Conservation (phyloP, 30 jellyfish, hydroid and myxozoan species). For the Hydractinia symbiolongicarpus region DNA sequence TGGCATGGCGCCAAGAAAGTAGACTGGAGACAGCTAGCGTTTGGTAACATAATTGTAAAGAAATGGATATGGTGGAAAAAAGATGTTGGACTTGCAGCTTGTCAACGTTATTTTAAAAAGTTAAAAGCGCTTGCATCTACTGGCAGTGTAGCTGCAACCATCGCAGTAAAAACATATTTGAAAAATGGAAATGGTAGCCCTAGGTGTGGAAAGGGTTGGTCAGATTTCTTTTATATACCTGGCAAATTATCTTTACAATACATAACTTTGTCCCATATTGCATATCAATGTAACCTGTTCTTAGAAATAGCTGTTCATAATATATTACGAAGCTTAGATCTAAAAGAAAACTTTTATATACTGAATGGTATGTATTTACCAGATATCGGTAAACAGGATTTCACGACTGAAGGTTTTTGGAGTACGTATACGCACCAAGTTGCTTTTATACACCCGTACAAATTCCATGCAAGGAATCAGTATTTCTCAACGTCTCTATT, state of each 20-base stretch:
- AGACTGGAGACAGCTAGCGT: constrained; percentile 71
- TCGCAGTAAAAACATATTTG: constrained; percentile 23
- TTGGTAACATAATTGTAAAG: constrained; percentile 36
- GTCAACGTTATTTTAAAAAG: constrained; percentile 43
- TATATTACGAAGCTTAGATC: constrained; percentile 49
- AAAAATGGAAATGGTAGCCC: constrained; percentile 80
- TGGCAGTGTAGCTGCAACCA: background rate
- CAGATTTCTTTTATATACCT: constrained; percentile 90
- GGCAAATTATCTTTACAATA: constrained; percentile 45
- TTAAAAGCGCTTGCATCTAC: constrained; percentile 32
- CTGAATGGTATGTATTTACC: constrained; percentile 78
- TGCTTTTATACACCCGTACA: constrained; percentile 82
- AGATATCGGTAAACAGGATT: constrained; percentile 51
- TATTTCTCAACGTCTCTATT: constrained; percentile 10
- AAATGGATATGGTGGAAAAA: constrained; percentile 92
- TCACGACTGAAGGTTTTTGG: constrained; percentile 72
- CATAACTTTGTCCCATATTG: constrained; percentile 27
- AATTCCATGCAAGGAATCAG: constrained; percentile 40
- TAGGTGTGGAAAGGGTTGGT: constrained; percentile 98
- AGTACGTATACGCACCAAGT: constrained; percentile 48
- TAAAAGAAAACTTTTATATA: constrained; percentile 38
- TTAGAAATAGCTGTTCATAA: constrained; percentile 78
- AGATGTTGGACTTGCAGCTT: constrained; percentile 70
- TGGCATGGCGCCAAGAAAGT: constrained; percentile 93
- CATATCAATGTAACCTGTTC: constrained; percentile 38